These are phyloP conservation scores for Thomomys bottae DNA, from an alignment of 2,113 vertebrate genomes.

Conservation along the genomic window DNA sequence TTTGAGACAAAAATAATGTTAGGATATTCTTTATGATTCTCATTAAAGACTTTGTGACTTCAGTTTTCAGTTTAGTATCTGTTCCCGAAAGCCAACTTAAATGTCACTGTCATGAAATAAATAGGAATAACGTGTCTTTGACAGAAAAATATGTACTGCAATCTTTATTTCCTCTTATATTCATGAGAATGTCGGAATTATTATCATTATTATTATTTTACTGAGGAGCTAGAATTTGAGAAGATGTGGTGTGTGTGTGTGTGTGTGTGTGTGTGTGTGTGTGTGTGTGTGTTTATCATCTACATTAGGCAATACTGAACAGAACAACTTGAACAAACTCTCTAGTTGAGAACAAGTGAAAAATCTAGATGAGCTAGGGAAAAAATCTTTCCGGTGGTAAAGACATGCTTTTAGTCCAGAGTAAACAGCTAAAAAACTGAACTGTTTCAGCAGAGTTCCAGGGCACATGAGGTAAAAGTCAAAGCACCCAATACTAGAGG, in stretches of 20 bases:
- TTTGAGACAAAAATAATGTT: not conserved
- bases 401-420: not conserved
- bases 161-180: not conserved
- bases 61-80: not conserved
- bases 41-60: not conserved
- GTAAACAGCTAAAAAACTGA: not conserved
- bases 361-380: not conserved
- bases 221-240: not conserved
- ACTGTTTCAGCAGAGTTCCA: not conserved
- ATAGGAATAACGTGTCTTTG: not conserved
- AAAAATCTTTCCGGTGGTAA: not conserved
- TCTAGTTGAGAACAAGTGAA: not conserved
- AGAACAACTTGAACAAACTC: not conserved
- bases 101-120: not conserved
- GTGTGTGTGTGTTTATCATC: too few relatives aligned
- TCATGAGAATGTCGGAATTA: not conserved
- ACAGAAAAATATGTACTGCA: not conserved
- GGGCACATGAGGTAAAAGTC: not conserved
- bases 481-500: accelerated
- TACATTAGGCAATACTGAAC: not conserved
- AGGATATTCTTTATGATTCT: not conserved
- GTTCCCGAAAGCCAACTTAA: not conserved
- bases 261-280: too few relatives aligned
- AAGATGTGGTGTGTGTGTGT: too few relatives aligned
- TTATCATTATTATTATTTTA: not conserved